These are phyloP conservation scores for Lasius fuliginosus DNA, from an alignment of 2,888 invertebrate genomes.

Conservation along the genomic window DNA sequence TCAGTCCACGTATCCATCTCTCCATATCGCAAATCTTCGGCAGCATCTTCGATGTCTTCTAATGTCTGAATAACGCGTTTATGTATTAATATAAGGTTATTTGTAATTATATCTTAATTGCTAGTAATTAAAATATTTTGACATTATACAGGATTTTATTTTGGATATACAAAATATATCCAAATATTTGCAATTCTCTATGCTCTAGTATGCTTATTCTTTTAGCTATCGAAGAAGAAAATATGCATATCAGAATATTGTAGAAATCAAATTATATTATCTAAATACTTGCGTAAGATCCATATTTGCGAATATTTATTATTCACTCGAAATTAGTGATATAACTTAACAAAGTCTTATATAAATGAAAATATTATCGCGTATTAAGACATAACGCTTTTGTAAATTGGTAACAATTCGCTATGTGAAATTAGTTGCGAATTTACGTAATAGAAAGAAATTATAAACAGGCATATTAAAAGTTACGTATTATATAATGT, in stretches of 20 bases:
- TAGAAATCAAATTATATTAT: not conserved
- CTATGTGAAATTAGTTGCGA: constrained; percentile 22
- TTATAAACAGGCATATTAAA: constrained; percentile 13
- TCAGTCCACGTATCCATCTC: constrained; percentile 37
- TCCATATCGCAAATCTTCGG: constrained; percentile 19
- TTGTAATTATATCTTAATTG: not conserved
- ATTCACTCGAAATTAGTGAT: not conserved
- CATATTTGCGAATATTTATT: constrained; percentile 14
- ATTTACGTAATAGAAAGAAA: not conserved
- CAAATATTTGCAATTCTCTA: not conserved
- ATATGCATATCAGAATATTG: not conserved
- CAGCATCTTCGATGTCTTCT: not conserved
- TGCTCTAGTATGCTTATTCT: not conserved
- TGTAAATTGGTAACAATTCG: constrained; percentile 3
- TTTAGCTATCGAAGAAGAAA: not conserved
- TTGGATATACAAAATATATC: not conserved
- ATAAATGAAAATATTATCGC: not conserved
- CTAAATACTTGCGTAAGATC: constrained; percentile 27
- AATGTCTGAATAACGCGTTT: constrained; percentile 22
- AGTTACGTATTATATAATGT: not conserved
- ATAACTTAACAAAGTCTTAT: not conserved
- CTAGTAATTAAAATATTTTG: not conserved
- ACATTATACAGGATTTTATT: not conserved
- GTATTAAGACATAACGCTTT: constrained; percentile 2
- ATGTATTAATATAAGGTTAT: constrained; percentile 6